Conservation (phyloP, 2,888 invertebrate species). For the Hirtodrosophila cameraria region DNA sequence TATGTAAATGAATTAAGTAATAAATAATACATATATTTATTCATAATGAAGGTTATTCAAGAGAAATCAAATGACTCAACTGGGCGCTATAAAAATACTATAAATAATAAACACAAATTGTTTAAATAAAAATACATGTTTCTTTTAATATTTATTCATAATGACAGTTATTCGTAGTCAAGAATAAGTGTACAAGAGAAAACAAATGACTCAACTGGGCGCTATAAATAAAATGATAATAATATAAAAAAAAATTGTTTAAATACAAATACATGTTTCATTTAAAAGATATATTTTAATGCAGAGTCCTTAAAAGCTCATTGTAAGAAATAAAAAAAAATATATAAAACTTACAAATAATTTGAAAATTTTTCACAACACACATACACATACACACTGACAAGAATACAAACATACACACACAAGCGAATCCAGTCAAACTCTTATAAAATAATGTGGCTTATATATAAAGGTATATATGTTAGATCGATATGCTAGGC, state of each 20-base stretch:
- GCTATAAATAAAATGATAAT: conserved; percentile 45
- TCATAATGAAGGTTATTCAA: conserved; percentile 36
- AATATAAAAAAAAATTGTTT: conserved; percentile 17
- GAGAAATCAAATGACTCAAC: conserved; percentile 62
- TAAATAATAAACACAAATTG: conserved; percentile 18
- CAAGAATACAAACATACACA: conserved; percentile 9
- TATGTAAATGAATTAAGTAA: conserved; percentile 48
- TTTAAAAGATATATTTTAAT: conserved; percentile 25
- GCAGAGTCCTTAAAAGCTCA: conserved; percentile 52
- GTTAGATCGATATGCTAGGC: conserved; percentile 53
- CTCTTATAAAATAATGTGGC: conserved; percentile 25
- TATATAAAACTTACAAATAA: conserved; percentile 30
- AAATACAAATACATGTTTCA: conserved; percentile 17
- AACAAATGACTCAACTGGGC: conserved; percentile 69
- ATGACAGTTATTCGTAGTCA: conserved; percentile 42
- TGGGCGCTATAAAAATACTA: conserved; percentile 58
- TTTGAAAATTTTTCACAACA: conserved; percentile 7
- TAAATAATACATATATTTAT: conserved; percentile 45
- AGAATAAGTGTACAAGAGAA: conserved; percentile 31
- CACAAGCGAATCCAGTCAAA: conserved; percentile 20
- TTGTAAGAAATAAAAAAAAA: conserved; percentile 42
- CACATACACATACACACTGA: conserved; percentile 7
- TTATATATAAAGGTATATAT: conserved; percentile 5
- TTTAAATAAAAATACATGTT: conserved; percentile 23
- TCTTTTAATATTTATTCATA: conserved; percentile 40